Base-by-base conservation (phyloP, 2,797 vertebrate species). In the Lacerta viridis region DNA sequence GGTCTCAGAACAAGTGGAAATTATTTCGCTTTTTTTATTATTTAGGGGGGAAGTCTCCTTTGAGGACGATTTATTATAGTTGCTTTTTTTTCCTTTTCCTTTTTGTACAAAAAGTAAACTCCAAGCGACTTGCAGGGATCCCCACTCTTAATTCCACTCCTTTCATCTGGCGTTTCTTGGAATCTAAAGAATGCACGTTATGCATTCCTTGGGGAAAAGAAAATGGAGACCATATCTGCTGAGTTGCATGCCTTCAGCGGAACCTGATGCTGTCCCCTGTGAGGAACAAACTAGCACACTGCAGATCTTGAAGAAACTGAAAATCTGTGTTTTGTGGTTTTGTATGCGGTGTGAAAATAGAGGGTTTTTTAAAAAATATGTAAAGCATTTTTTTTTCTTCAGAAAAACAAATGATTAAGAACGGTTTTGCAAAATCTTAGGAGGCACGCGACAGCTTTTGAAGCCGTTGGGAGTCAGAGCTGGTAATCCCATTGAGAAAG, bases 171-270 rank as follows among this genome's bases (percentile, higher is more conserved):
- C 55, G 17, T 84, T 33, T 88, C 89, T 88, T 92, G 94, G 92
- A 92, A 96, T 96, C 92, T 92, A 71, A 94, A 25, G 61, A 95
- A 94, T 93, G 84, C 2, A 1, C 75, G 93, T 92, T 78, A 71
- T 61, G 74, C 88, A 90, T 84, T 94, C 87, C 95, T 81, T 64
- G 92, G 84, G 29, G 8, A 79, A 88, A 75, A 13, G 86, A 85
- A 76, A 61, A 33, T 15, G 3, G 84, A 96, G 94, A 79, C 77
- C 81, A 89, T 90, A 36, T 82, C 71, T 2, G 64, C 83, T 18
- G 11, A 61, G 55, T 80, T 86, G 66, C 68, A 66, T 0, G 23
- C 55, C 5, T 5, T 2, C 5, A 2, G 15, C 39, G 88, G 86
- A 94, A 91, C 76, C 41, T 6, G 13, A 87, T 0, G 0, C 82